These are phyloP conservation scores for Dromiciops gliroides DNA, from an alignment of 2,113 vertebrate species.

Conservation along the genomic window DNA sequence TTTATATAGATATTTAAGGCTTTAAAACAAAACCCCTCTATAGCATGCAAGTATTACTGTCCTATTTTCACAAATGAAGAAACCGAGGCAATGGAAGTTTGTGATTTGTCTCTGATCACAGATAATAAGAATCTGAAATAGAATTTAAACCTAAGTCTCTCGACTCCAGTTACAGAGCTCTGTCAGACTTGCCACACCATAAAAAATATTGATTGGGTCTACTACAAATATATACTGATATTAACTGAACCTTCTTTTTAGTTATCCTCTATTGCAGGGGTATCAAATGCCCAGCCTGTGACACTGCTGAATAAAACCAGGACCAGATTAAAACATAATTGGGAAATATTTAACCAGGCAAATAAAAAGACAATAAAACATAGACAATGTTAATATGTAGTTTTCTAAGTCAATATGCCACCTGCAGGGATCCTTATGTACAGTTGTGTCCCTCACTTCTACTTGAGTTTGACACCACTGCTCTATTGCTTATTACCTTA, in stretches of 20 bases:
- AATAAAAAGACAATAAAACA: neutral
- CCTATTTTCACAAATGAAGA: too few species aligned
- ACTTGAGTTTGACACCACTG: neutral
- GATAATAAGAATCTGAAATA: neutral
- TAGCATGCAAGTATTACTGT: neutral
- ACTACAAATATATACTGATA: neutral
- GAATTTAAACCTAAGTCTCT: neutral
- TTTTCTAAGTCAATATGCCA: neutral
- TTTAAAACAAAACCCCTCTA: too few species aligned
- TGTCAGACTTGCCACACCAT: neutral
- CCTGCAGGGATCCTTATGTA: neutral
- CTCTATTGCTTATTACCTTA: neutral
- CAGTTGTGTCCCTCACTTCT: neutral
- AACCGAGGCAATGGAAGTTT: neutral
- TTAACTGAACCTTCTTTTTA: neutral
- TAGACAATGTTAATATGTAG: neutral
- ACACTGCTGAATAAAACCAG: neutral
- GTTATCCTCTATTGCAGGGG: neutral
- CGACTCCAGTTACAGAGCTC: neutral
- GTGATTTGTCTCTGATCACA: neutral
- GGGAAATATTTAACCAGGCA: neutral
- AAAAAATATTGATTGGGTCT: neutral
- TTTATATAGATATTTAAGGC: neutral
- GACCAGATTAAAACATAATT: neutral
- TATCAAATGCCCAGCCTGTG: neutral